Base-by-base conservation (phyloP, 1,140 invertebrate genomes). In the Sitodiplosis mosellana region DNA sequence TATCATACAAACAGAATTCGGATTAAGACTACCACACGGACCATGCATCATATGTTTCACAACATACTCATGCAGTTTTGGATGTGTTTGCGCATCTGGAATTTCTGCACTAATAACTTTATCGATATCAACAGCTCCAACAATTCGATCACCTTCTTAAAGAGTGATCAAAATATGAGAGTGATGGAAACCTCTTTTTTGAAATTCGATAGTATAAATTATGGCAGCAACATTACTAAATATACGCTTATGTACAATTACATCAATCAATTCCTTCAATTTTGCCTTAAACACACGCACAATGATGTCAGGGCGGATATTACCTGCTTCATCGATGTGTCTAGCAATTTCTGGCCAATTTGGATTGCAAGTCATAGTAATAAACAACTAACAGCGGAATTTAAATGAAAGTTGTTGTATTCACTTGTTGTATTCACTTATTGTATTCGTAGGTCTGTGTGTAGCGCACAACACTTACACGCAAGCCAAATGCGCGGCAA, bases 51-150 rank as follows among this genome's bases (percentile, higher is more conserved):
- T 71, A 47, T 65, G 63, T 46, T 43, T 64, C 4, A 42, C 63
- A 20, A 69, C 53, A 50, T 64, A 55, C 21, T 64, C 58, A 61
- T 56, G 59, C 20, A 73, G 51, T 22, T 48, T 20, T 51, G 56
- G 61, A 59, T 74, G 64, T 44, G 18, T 56, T 40, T 53, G 40
- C 33, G 44, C 41, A 65, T 74, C 61, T 33, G 74, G 70, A 49
- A 77, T 67, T 65, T 75, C 70, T 2, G 69, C 71, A 41, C 49
- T 69, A 51, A 74, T 69, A 12, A 71, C 53, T 33, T 61, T 48
- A 59, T 74, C 70, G 47, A 71, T 69, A 49, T 64, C 40, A 48
- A 64, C 53, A 33, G 63, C 56, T 1, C 10, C 47, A n/a, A 11
- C 43, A 33, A 42, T 48, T 42, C 15, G 10, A 27, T n/a, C 11